Evolutionary conservation across 2,888 invertebrate species (phyloP), one percentile per base, ranked within the genome.

Genomic region (Leptopterna dolabrata): DNA sequence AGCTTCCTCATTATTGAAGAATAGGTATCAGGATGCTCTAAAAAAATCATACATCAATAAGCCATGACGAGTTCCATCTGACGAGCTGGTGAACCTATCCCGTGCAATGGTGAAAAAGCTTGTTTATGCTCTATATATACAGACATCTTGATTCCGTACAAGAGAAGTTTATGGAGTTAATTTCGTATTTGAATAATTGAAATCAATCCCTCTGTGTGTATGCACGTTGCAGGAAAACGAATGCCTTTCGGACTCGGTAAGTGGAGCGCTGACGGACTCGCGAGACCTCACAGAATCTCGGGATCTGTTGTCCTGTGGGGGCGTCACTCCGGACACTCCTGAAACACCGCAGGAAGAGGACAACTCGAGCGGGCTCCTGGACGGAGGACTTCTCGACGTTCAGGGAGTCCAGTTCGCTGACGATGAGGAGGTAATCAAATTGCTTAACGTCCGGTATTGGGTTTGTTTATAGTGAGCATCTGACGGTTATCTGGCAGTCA

Each of bases 341-440:
- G 83, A 87, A n/a, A 87, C 87, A 2, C 87, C 87, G 19, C 80
- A 87, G 41, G 87, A 87, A 16, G 88, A 88, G 41, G 88, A 88
- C 78, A 87, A 83, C 24, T 71, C 88, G 1, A 83, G 87, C 36
- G 83, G 87, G 4, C 51, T 87, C 16, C 36, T 83, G 24, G 70
- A 70, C 29, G 70, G 86, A n/a, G 86, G 82, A 19, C 86, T 76
- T 73, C 87, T 87, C 13, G 88, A 89, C 71, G 88, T 89, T 29
- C 88, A 87, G 9, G 88, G 89, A 30, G 89, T 89, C 11, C 89
- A 89, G 76, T 89, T 85, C 80, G 89, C 88, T 19, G 89, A 89
- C 19, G 89, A 88, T 70, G 88, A 88, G n/a, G 80, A 76, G 47
- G 88, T 87, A 4, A 70, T 36, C 4, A 36, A 36, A 36, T 36